Percentiles rank a stretch among this genome's conserved stretches.
These are phyloP conservation scores for Rhynchomys soricoides DNA, from an alignment of 2,113 vertebrate genomes.

Conservation along the genomic window DNA sequence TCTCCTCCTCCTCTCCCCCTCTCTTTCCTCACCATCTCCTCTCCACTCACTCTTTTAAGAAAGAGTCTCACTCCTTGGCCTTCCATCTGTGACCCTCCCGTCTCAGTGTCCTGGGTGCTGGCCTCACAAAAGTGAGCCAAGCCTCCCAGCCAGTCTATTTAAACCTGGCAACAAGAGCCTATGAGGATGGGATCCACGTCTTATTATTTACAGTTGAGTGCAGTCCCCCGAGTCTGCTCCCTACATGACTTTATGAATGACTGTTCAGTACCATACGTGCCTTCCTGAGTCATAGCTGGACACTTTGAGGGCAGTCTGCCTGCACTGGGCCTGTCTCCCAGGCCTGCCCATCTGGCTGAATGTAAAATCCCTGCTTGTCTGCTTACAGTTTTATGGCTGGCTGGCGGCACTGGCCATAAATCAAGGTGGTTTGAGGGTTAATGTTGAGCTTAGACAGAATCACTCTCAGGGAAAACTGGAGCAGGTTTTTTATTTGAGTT, in stretches of 20 bases:
- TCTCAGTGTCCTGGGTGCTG: not conserved
- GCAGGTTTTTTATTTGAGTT: slow-evolving; percentile 28
- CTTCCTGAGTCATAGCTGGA: slow-evolving; percentile 44
- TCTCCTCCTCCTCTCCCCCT: rapidly evolving
- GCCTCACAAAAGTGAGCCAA: not conserved
- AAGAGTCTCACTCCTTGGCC: not conserved
- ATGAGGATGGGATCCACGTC: rapidly evolving
- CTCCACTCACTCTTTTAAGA: not conserved
- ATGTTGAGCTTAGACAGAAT: slow-evolving; percentile 57
- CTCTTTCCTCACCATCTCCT: not conserved
- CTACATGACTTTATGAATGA: rapidly evolving
- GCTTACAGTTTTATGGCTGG: slow-evolving; percentile 77
- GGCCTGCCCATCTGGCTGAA: slow-evolving; percentile 67
- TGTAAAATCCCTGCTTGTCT: slow-evolving; percentile 77
- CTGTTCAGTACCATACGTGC: not conserved
- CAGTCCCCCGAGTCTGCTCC: rapidly evolving
- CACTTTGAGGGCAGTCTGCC: slow-evolving; percentile 51
- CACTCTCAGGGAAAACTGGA: slow-evolving; percentile 32
- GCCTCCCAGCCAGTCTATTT: not conserved
- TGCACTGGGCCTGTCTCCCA: slow-evolving; percentile 63
- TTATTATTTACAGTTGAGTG: rapidly evolving
- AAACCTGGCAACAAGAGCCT: not conserved
- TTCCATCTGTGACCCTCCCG: not conserved
- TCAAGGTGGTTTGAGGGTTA: slow-evolving; percentile 80
- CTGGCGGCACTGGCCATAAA: slow-evolving; percentile 81